Evolutionary conservation across 1,140 invertebrate genomes (phyloP).

Genomic region (Episyrphus balteatus): DNA sequence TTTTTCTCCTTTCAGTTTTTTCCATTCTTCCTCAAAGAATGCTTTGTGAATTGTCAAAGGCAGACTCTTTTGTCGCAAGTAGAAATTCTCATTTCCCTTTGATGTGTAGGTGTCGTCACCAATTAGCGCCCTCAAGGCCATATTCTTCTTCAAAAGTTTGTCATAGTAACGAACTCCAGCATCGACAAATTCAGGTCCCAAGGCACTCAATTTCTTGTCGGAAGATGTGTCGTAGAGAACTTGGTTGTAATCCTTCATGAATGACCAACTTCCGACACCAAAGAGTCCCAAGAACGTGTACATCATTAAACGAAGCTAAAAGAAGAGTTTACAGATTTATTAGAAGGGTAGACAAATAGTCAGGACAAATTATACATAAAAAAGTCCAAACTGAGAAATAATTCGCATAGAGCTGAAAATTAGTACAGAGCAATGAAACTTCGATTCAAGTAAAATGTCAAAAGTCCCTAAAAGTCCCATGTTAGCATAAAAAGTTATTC

Average conservation of each 20-base stretch:
- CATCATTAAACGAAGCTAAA: slow-evolving; percentile 39
- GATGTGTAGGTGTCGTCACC: slow-evolving; percentile 48
- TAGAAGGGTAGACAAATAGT: too few relatives aligned
- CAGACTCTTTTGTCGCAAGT: slow-evolving; percentile 48
- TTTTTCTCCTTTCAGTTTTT: slow-evolving; percentile 15
- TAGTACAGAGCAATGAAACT: too few relatives aligned
- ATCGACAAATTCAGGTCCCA: slow-evolving; percentile 48
- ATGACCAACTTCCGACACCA: slow-evolving; percentile 46
- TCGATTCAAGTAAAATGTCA: too few relatives aligned
- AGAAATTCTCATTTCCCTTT: slow-evolving; percentile 56
- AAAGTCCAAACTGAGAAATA: too few relatives aligned
- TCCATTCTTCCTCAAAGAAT: slow-evolving; percentile 33
- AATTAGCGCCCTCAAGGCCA: slow-evolving; percentile 54
- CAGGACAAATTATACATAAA: too few relatives aligned
- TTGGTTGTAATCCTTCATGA: slow-evolving; percentile 51
- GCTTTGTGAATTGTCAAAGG: slow-evolving; percentile 51
- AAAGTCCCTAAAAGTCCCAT: too few relatives aligned
- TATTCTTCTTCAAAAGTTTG: slow-evolving; percentile 59
- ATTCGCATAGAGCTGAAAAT: too few relatives aligned
- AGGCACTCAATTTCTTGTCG: slow-evolving; percentile 47
- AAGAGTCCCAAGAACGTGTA: slow-evolving; percentile 49
- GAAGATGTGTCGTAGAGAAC: slow-evolving; percentile 46
- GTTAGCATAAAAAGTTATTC: too few relatives aligned
- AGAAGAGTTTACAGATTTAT: too few relatives aligned
- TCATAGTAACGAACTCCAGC: slow-evolving; percentile 66